phyloP scores from a whole-genome alignment of 2,113 vertebrate genomes.

The Heteronetta atricapilla region DNA sequence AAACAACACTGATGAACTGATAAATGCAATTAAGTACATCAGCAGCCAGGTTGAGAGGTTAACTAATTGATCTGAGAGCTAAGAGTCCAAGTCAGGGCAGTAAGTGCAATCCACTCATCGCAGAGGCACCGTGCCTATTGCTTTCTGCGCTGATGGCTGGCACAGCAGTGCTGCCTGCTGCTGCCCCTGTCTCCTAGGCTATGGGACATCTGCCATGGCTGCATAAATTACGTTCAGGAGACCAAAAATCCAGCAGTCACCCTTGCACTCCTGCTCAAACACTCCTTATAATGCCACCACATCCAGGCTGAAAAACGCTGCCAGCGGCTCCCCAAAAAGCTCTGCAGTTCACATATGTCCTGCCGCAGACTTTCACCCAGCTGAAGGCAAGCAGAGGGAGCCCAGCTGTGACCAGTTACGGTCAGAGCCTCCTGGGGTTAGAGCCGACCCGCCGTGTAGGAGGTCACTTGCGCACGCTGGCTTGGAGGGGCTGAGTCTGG shows the following conservation, averaged over 20 bases:
- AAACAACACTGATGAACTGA: neutral
- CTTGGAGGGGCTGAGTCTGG: rapidly evolving
- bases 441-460: neutral
- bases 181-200: neutral
- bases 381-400: neutral
- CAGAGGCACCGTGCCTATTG: neutral
- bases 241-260: neutral
- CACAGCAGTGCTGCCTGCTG: neutral
- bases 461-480: neutral
- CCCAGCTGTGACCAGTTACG: conserved; percentile 59
- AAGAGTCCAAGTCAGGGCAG: neutral
- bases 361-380: neutral
- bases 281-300: neutral
- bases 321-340: neutral
- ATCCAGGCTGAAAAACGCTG: neutral
- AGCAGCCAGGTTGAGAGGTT: neutral
- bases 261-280: neutral
- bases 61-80: neutral
- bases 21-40: neutral
- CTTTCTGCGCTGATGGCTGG: too few relatives aligned
- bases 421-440: neutral
- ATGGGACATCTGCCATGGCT: neutral
- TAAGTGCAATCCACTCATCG: rapidly evolving
- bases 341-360: conserved; percentile 40
- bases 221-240: neutral